A percentile compares a stretch with the other conserved stretches of the same genome.
These are phyloP conservation scores for Drosophila diplacantha DNA, from an alignment of 2,888 invertebrate genomes.

Conservation along the genomic window DNA sequence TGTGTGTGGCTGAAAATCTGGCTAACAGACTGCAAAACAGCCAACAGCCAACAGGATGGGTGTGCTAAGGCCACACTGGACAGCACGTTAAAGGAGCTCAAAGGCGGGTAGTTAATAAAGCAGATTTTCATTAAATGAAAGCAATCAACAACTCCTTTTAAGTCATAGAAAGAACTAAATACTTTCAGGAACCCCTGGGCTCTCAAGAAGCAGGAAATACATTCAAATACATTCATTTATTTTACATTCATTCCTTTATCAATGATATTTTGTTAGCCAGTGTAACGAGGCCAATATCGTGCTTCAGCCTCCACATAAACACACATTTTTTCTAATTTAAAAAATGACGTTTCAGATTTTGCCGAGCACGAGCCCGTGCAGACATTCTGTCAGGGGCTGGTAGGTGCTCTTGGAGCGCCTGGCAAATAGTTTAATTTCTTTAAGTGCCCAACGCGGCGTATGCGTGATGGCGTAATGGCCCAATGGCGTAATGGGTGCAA, in stretches of 20 bases:
- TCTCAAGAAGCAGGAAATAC: no score
- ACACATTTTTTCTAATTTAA: slow-evolving; percentile 55
- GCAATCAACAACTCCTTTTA: not conserved
- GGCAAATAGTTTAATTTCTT: slow-evolving; percentile 61
- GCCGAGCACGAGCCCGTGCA: not conserved
- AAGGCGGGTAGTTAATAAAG: not conserved
- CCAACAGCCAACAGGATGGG: slow-evolving; percentile 11
- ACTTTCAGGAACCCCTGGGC: not conserved
- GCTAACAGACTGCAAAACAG: slow-evolving; percentile 29
- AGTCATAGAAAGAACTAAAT: not conserved
- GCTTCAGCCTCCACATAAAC: slow-evolving; percentile 42
- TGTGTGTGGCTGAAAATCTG: slow-evolving; percentile 46
- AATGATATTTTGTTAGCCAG: slow-evolving; percentile 18
- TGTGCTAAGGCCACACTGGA: slow-evolving; percentile 22
- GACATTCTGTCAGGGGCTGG: not conserved
- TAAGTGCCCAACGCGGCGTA: slow-evolving; percentile 61
- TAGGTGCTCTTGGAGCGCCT: slow-evolving; percentile 14
- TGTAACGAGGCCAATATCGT: slow-evolving; percentile 63
- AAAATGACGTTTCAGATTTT: slow-evolving; percentile 49
- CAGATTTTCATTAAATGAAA: not conserved
- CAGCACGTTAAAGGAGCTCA: not conserved
- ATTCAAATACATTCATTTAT: no score
- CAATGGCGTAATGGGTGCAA: slow-evolving; percentile 27
- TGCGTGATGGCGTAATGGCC: slow-evolving; percentile 31
- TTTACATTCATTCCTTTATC: not conserved